Base-by-base conservation (phyloP, 2,888 invertebrate genomes). In the Leptodirus hochenwartii region DNA sequence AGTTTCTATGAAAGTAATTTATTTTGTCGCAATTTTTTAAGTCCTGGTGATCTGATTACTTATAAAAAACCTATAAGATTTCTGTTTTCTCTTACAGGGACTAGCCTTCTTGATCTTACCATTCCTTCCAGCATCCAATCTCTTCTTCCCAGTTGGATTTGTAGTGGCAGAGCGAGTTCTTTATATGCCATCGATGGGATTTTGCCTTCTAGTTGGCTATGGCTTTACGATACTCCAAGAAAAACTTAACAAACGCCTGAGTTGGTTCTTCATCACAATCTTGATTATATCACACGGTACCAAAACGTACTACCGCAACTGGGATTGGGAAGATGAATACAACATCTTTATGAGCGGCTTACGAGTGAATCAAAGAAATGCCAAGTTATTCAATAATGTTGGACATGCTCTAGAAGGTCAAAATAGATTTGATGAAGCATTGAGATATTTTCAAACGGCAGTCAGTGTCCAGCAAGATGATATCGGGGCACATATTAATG, bases 131-230 rank as follows among this genome's bases (percentile, higher is more conserved):
- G 93, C 95, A 1, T 91, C 91, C 29, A 95, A 95, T 63, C 64
- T 95, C 27, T 93, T 95, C 62, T 95, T 95, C 59, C 90, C 93
- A 1, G 95, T 95, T 29, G 95, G 95, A 2, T 95, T 95, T 56
- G 95, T 95, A 36, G 79, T 95, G 16, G 95, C 95, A 2, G 95
- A 95, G 58, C 64, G 93, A 40, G 80, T 95, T 25, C 66, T 95
- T 4, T 95, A 95, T 57, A 87, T 90, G 63, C 95, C 95, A 1
- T 91, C 91, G 9, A 91, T 95, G 90, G 95, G 95, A 29, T 91
- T 85, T 63, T 93, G 91, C 49, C 69, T 95, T 54, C 62, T 95
- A 13, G 69, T 91, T 3, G 88, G 85, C 3, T 84, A 84, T 46
- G 88, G 88, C 17, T 87, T 73, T 73, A 65, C 71, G 38, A 58